Conservation (phyloP, 1,140 invertebrate species). For the Hyphantria cunea region DNA sequence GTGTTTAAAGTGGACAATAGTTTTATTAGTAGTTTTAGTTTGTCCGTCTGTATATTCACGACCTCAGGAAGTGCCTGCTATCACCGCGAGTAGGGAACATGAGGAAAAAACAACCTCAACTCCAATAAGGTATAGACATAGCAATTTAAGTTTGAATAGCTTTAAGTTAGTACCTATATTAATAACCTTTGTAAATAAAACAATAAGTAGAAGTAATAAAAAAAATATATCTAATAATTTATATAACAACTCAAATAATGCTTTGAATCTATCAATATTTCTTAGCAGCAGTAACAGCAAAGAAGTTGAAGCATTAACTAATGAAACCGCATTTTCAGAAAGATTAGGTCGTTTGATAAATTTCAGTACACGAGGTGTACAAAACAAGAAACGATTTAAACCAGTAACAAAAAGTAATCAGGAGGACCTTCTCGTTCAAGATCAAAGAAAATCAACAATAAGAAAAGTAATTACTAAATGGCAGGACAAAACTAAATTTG, state of each 20-base stretch:
- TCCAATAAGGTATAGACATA: conserved; percentile 71
- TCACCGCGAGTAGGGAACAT: conserved; percentile 33
- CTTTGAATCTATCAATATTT: conserved; percentile 1
- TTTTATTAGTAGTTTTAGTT: conserved; percentile 67
- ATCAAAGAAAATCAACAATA: conserved; percentile 56
- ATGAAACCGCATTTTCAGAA: background rate
- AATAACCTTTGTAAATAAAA: conserved; percentile 38
- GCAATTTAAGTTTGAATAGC: conserved; percentile 40
- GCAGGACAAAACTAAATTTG: conserved; percentile 66
- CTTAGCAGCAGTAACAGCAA: background rate
- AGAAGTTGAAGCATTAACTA: background rate
- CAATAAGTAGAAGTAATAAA: conserved; percentile 15
- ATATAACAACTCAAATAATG: background rate
- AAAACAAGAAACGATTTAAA: conserved; percentile 26
- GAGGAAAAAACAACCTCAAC: conserved; percentile 52
- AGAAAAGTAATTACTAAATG: conserved; percentile 73
- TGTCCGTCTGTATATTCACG: conserved; percentile 59
- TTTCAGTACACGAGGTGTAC: conserved; percentile 11
- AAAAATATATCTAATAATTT: background rate
- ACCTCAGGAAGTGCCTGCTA: conserved; percentile 52
- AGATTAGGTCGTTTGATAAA: conserved; percentile 34
- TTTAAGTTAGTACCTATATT: conserved; percentile 41
- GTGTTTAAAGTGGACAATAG: conserved; percentile 71
- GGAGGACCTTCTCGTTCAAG: conserved; percentile 8
- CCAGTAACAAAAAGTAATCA: conserved; percentile 10